Evolutionary conservation across 30 jellyfish, hydroid and myxozoan genomes (phyloP).

Genomic region (Aurelia sp.): DNA sequence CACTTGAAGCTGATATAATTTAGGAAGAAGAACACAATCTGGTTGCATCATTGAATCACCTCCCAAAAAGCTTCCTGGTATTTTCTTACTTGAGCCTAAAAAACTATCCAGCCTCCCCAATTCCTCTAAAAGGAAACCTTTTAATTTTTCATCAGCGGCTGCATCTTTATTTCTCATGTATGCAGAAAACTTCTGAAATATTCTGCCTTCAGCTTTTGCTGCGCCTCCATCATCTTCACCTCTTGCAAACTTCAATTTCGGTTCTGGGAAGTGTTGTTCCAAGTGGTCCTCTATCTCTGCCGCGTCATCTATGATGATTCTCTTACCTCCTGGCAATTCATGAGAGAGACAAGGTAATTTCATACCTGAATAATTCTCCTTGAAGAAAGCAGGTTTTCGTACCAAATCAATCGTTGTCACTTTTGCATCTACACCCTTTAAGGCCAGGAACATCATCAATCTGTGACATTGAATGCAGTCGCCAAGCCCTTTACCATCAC

Average conservation of each 20-base stretch:
- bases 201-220: constrained; percentile 83
- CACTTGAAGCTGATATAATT: constrained; percentile 81
- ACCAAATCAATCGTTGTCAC: constrained; percentile 97
- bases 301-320: constrained; percentile 83
- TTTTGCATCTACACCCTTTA: constrained; percentile 96
- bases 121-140: constrained; percentile 78
- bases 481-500: constrained; percentile 99
- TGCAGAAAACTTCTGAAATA: constrained; percentile 96
- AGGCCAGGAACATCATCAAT: constrained; percentile 95
- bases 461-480: constrained; percentile 98
- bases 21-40: constrained; percentile 93
- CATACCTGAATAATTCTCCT: constrained; percentile 93
- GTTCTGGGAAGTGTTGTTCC: constrained; percentile 90
- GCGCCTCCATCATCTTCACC: constrained; percentile 91
- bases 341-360: constrained; percentile 93
- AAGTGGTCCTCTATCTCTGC: constrained; percentile 92
- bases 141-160: constrained; percentile 69
- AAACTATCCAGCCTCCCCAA: constrained; percentile 70
- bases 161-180: constrained; percentile 88
- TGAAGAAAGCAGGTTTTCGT: constrained; percentile 90
- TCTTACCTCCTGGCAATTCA: constrained; percentile 68
- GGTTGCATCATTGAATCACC: constrained; percentile 92
- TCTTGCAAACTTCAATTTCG: constrained; percentile 64
- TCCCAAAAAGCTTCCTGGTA: constrained; percentile 88
- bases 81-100: constrained; percentile 76